These are phyloP conservation scores for Eulemur rufifrons DNA, from an alignment of 2,113 vertebrate genomes.

Conservation along the genomic window DNA sequence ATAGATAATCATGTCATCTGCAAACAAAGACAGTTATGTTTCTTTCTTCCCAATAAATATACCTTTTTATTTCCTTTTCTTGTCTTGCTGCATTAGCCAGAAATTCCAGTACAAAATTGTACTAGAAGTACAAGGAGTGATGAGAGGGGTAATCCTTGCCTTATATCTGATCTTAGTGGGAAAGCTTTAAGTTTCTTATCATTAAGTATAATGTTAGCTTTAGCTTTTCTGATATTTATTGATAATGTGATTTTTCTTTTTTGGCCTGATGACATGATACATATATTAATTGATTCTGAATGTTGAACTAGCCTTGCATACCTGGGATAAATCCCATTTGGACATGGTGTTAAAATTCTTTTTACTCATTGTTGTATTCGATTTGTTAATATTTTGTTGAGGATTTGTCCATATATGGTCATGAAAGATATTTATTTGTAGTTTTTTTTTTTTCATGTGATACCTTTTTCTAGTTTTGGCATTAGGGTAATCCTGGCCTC, in stretches of 20 bases:
- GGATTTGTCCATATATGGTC: not conserved
- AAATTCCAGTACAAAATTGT: not conserved
- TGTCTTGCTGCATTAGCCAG: not conserved
- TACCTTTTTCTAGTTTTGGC: not conserved
- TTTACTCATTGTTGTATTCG: not conserved
- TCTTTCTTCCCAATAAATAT: not conserved
- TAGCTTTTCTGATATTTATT: not conserved
- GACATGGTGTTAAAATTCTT: not conserved
- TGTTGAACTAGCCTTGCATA: not conserved
- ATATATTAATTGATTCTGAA: not conserved
- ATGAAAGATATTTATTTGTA: not conserved
- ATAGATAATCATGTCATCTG: not conserved
- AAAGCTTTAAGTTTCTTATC: not conserved
- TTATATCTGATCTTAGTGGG: not conserved
- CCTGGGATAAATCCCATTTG: not conserved
- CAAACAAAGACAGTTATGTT: not conserved
- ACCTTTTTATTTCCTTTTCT: not conserved
- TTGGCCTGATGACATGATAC: not conserved
- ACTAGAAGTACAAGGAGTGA: not conserved
- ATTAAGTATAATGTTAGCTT: not conserved
- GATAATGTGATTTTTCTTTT: not conserved
- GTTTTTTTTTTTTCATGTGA: not conserved
- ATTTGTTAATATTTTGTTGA: not conserved
- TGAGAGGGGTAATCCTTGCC: not conserved
- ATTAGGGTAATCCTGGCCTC: not conserved